Base-by-base conservation (phyloP, 30 jellyfish, hydroid and myxozoan species). In the Sanderia malayensis region DNA sequence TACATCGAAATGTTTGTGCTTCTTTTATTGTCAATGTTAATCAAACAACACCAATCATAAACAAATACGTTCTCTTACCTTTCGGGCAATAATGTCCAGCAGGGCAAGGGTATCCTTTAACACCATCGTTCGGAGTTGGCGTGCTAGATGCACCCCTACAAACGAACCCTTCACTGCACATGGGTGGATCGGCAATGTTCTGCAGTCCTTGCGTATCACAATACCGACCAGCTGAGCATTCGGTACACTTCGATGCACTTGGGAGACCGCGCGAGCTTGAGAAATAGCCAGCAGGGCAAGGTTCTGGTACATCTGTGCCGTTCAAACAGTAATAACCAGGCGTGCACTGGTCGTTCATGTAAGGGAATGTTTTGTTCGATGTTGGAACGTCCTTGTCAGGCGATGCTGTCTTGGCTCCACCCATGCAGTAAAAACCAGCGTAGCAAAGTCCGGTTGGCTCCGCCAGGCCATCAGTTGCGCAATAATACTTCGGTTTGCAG, bases 171-270 rank as follows among this genome's bases (percentile, higher is more conserved):
- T 96, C 79, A 2, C 70, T 24, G 68, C 98, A 92, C 41, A 73
- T 78, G 19, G 98, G 98, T 18, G 98, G 98, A 52, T 92, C 90
- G 0, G 80, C 33, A 23, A 92, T 66, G 24, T 75, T 78, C 57
- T 73, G 53, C 13, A 84, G 83, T 23, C 98, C 98, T 31, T 67
- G 71, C 18, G 87, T 79, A 69, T 77, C 88, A 74, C 98, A 92
- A 61, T 77, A 92, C 26, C 88, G 84, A 2, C 98, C 98, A 0
- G 98, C 96, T 60, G 95, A 96, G 55, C 98, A 92, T 57, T 83
- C 96, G 55, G 61, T 91, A 44, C 98, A 92, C 47, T 83, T 77
- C 0, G 70, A 1, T 52, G 91, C 70, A 0, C 60, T 28, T 32
- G 45, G 61, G 20, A 92, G 74, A 11, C 98, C 98, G 24, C 82